Evolutionary conservation across 2,797 vertebrate genomes (phyloP), one percentile per base, ranked within the genome.

Genomic region (Pseudochirops corinnae): DNA sequence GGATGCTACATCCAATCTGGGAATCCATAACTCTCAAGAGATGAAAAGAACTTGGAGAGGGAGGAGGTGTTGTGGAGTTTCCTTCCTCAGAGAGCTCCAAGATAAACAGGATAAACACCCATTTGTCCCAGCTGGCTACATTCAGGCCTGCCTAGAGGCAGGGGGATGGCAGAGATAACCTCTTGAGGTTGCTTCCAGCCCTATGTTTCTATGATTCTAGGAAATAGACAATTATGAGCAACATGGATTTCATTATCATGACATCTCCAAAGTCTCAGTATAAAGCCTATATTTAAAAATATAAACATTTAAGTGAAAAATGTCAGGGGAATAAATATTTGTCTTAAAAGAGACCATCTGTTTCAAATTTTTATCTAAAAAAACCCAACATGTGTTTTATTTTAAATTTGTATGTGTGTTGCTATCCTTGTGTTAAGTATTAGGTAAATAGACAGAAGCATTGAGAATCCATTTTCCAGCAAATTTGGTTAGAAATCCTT

Each of bases 401-500:
- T 99, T 99, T 99, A 99, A 98, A 98, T 98, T 98, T 99, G 98
- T 98, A 98, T 99, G 98, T 98, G 98, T 98, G 98, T 98, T 98
- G 97, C 98, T 99, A 98, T 98, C 97, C 97, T 98, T 99, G 97
- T 98, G 98, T 98, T 98, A 99, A 98, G 98, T 98, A 98, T 98
- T 99, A 98, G 98, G 98, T 98, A 99, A 99, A 99, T 98, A 99
- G 98, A 98, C 98, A 98, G 98, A 98, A 90, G 96, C 98, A 98
- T 98, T 98, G 98, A 99, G 98, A 98, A 98, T 98, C 98, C 97
- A 98, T 98, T 99, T 98, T 98, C 97, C 98, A 97, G 97, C 98
- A 98, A 97, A 98, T 98, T 99, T 98, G 97, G 97, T 98, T 98
- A 98, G 97, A 97, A 98, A 96, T 98, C 98, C 98, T 98, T 98